Percentiles rank a stretch among this genome's conserved stretches.
phyloP scores from a whole-genome alignment of 2,888 invertebrate species.

The Drosophila phalerata region DNA sequence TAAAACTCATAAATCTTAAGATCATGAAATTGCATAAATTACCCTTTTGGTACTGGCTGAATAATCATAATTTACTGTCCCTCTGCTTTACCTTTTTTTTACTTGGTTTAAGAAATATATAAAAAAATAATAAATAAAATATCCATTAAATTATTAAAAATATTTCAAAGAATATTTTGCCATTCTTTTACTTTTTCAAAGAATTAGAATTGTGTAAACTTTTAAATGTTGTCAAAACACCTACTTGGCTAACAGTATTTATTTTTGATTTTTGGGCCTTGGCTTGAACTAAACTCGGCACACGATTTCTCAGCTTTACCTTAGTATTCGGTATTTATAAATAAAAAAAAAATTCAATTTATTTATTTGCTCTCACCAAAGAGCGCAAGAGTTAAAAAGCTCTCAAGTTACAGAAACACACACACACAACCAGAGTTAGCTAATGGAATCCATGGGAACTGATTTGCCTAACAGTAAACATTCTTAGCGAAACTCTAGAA shows the following conservation, averaged over 20 bases:
- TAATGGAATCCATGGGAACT: slow-evolving; percentile 45
- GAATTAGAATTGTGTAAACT: too few species aligned
- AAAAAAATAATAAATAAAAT: too few species aligned
- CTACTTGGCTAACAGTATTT: neutral
- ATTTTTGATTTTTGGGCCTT: neutral
- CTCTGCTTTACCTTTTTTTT: too few species aligned
- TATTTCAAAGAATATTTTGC: too few species aligned
- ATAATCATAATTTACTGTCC: too few species aligned
- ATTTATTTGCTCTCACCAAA: slow-evolving; percentile 27
- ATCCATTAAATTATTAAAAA: too few species aligned
- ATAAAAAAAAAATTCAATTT: slow-evolving; percentile 17
- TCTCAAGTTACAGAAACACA: slow-evolving; percentile 39
- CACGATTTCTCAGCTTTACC: slow-evolving; percentile 22
- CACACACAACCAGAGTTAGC: slow-evolving; percentile 10
- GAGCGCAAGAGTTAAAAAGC: slow-evolving; percentile 23
- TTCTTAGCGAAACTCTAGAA: slow-evolving; percentile 55
- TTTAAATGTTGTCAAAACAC: too few species aligned
- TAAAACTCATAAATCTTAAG: too few species aligned
- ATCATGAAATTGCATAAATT: too few species aligned
- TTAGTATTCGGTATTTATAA: slow-evolving; percentile 7
- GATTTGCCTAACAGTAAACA: slow-evolving; percentile 49
- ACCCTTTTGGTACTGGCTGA: too few species aligned
- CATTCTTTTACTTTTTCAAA: too few species aligned
- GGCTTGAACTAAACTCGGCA: slow-evolving; percentile 17
- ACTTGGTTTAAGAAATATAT: too few species aligned